Base-by-base conservation (phyloP, 2,797 vertebrate genomes). In the Crax fasciolata region DNA sequence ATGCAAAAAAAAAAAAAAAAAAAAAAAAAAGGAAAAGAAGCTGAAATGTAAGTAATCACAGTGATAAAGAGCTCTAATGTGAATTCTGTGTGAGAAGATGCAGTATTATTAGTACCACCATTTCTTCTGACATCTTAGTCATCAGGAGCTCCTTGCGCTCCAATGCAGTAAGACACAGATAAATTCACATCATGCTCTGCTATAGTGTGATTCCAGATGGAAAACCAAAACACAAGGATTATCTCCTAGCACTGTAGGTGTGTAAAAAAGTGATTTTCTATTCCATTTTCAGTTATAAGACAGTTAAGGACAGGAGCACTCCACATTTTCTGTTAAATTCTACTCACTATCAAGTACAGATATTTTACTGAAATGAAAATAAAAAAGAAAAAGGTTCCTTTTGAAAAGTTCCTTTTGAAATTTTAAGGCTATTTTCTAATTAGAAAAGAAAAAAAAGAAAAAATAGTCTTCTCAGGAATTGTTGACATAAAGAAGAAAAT, bases 191-290 rank as follows among this genome's bases (percentile, higher is more conserved):
- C 51, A 43, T 2, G 4, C 57, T 52, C 28, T 66, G 51, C 43
- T 55, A 16, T 27, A 84, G 39, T 7, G 8, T 89, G 46, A 80
- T 54, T 93, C 65, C 71, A 65, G 24, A 57, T 73, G 38, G 39
- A 59, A 86, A 91, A 46, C 10, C 23, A 82, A 89, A 94, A 11
- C 54, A 78, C n/a, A 51, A 65, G 32, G 41, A 71, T 74, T 94
- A 48, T 91, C 61, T 87, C 74, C 63, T 80, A 30, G 38, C 6
- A 3, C 24, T 7, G 13, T 72, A 62, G 4, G 1, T 7, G 8
- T 13, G 25, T 39, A 70, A 61, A 52, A 87, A 59, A 67, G 44
- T 27, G 57, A 71, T 32, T 52, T 41, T 48, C 21, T 18, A 16
- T 46, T 66, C 11, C 39, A 25, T 24, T 66, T 55, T 30, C n/a